Conservation (phyloP, 1,140 invertebrate genomes). For the Pissodes strobi region DNA sequence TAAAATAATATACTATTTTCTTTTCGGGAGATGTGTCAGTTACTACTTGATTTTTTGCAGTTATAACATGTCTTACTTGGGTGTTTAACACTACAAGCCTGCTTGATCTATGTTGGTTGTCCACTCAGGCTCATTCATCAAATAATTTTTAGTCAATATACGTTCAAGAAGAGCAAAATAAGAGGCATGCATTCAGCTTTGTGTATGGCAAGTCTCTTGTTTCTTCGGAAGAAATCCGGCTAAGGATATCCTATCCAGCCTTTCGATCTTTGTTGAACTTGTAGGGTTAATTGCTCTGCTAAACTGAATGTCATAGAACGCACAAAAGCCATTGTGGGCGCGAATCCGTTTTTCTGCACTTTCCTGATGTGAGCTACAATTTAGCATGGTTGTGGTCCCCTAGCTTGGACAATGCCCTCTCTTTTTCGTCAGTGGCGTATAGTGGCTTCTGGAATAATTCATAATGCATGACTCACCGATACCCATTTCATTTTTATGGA, state of each 20-base stretch:
- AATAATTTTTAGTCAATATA: constrained; percentile 41
- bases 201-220: constrained; percentile 48
- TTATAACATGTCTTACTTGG: constrained; percentile 42
- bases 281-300: constrained; percentile 15
- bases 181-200: no score
- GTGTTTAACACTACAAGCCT: constrained; percentile 55
- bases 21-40: constrained; percentile 37
- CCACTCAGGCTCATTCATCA: constrained; percentile 46
- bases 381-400: no score
- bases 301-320: constrained; percentile 19
- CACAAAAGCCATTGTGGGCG: constrained; percentile 23
- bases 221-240: constrained; percentile 47
- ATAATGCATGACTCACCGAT: no score
- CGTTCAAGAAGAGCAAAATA: no score
- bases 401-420: no score
- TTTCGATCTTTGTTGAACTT: constrained; percentile 27
- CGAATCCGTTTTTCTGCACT: constrained; percentile 24
- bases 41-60: constrained; percentile 46
- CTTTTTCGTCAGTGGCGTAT: no score
- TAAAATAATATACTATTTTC: constrained; percentile 41
- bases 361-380: constrained; percentile 16
- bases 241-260: constrained; percentile 41
- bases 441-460: no score
- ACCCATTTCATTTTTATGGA: neutral
- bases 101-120: constrained; percentile 57